Evolutionary conservation across 2,113 vertebrate species (phyloP), one percentile per base, ranked within the genome.

Genomic region (Polypterus senegalus): DNA sequence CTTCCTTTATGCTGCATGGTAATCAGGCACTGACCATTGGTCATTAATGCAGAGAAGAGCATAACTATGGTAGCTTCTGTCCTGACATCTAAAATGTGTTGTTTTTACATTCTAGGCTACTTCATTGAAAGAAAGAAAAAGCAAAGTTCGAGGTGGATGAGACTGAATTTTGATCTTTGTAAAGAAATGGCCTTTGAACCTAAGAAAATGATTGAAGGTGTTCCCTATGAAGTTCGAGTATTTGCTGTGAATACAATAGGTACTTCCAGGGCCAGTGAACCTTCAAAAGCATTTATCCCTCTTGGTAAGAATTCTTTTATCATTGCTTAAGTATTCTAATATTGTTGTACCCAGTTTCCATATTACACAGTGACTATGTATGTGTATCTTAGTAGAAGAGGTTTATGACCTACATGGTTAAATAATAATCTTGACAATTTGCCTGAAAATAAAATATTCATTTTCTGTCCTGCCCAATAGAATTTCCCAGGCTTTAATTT

Each of bases 131-230:
- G 96, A 66, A 99, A 99, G 72, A 99, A 99, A 85, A 99, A 98
- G 55, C 95, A 99, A 76, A 99, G 96, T 66, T 98, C 94, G 66
- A 89, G 95, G 27, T 99, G 96, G 96, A 99, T 99, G 96, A 88
- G 96, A 63, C 60, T 99, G 66, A 99, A 99, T 78, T 99, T 99
- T 74, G 96, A 99, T 71, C 83, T 97, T 63, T 91, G 87, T 73
- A 99, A 99, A 79, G 95, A 99, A 81, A 91, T 87, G 48, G 80
- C 75, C 47, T 99, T 97, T 70, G 95, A 99, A 68, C 94, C 94
- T 64, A 98, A 97, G 85, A 98, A 97, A 79, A 99, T 99, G 96
- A 98, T 99, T 76, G 96, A 99, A 81, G 96, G 96, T 2, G 93
- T 98, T 65, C 92, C 95, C 4, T 99, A 99, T 0, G 96, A 99